Conservation (phyloP, 1,140 invertebrate species). For the Glossosoma conforme region DNA sequence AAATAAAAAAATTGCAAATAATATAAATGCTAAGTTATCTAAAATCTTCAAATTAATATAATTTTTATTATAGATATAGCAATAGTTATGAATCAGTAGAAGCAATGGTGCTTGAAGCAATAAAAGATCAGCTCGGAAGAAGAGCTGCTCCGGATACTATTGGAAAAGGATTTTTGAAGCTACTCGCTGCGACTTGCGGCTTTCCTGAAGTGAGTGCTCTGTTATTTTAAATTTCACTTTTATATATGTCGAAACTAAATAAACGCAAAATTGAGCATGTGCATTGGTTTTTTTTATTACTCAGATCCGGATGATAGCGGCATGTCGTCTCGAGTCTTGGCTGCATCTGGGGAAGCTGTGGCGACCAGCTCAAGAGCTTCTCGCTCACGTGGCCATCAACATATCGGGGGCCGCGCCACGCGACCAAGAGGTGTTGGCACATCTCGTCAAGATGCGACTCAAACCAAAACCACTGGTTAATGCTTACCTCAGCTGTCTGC, state of each 20-base stretch:
- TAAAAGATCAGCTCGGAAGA: slow-evolving; percentile 81
- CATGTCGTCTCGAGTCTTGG: slow-evolving; percentile 86
- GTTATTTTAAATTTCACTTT: neutral
- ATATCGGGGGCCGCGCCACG: slow-evolving; percentile 61
- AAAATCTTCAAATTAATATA: neutral
- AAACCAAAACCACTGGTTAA: slow-evolving; percentile 91
- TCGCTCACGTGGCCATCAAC: slow-evolving; percentile 89
- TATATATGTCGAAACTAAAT: neutral
- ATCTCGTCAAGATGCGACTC: slow-evolving; percentile 83
- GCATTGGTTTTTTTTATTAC: slow-evolving; percentile 8
- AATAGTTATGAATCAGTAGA: slow-evolving; percentile 65
- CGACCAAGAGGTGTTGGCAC: slow-evolving; percentile 87
- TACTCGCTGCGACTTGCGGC: slow-evolving; percentile 79
- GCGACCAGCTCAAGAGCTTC: slow-evolving; percentile 86
- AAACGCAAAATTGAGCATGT: neutral
- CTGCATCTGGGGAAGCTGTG: slow-evolving; percentile 92
- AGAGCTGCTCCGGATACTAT: slow-evolving; percentile 81
- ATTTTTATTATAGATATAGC: slow-evolving; percentile 35
- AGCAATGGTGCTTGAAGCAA: slow-evolving; percentile 75
- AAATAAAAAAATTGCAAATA: too few species aligned
- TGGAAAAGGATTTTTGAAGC: slow-evolving; percentile 80
- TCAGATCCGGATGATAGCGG: slow-evolving; percentile 71
- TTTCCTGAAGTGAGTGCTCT: slow-evolving; percentile 61
- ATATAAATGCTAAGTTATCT: too few species aligned
- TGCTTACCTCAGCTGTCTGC: slow-evolving; percentile 81